Base-by-base conservation (phyloP, 2,797 vertebrate species). In the Naso thynnoides region DNA sequence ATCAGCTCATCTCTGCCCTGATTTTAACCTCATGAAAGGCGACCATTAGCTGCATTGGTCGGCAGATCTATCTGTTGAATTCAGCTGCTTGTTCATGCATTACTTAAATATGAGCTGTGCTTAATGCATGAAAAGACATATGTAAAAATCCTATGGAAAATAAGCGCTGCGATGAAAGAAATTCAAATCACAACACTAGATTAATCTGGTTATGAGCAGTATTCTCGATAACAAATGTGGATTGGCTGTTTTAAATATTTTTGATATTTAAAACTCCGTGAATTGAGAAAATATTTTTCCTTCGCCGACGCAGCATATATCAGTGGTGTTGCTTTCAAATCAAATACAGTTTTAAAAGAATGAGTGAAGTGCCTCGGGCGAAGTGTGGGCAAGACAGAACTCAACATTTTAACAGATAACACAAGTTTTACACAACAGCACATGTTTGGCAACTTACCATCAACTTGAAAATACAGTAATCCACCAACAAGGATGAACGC, bases 401-500 rank as follows among this genome's bases (percentile, higher is more conserved):
- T 24, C 6, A 31, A n/a, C 23, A 23, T 66, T 53, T 53, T 8
- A 21, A 55, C 1, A 41, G 13, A 14, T 16, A 16, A 7, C 58
- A 50, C n/a, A 60, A 65, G 36, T 86, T 85, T 60, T 1, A 44
- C 27, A 54, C 4, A 42, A 60, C 44, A 63, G 52, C 14, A 41
- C 2, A 23, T 19, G 41, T 26, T 11, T 13, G 18, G 0, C 6
- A 93, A 97, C 97, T 98, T 94, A 99, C 98, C 98, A 90, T 95
- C 92, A 89, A 95, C 95, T 94, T 93, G 96, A 78, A 95, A 94
- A 91, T 92, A 94, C 73, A 97, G 93, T 95, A 98, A 96, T 97
- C 98, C 98, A 94, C 93, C 95, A 86, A 98, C 91, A 90, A 98
- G 94, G 91, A 98, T 91, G 88, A 96, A 93, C 91, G 92, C 96